These are phyloP conservation scores for Enteromius anoplus DNA, from an alignment of 2,797 vertebrate species.

Conservation along the genomic window DNA sequence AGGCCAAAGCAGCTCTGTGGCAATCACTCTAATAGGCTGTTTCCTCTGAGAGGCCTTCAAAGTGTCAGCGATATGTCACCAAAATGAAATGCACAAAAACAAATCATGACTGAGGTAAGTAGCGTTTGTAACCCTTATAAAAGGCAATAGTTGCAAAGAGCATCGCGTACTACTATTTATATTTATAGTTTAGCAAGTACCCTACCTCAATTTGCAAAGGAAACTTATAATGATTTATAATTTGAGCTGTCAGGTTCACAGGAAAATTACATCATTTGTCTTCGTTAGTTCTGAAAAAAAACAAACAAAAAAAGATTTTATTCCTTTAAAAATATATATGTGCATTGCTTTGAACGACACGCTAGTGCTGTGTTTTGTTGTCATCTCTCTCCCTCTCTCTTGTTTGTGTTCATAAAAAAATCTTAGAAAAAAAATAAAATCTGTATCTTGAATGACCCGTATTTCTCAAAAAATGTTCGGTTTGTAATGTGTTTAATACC, in stretches of 20 bases:
- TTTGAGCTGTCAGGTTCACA: background rate
- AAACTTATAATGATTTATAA: background rate
- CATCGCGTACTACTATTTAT: too few relatives aligned
- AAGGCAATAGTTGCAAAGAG: background rate
- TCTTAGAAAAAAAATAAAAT: background rate
- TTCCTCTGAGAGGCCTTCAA: conserved; percentile 61
- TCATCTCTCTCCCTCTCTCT: background rate
- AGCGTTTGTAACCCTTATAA: background rate
- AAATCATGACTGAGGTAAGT: background rate
- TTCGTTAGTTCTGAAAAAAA: background rate
- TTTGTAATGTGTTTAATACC: too few relatives aligned
- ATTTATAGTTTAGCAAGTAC: too few relatives aligned
- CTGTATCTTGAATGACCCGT: too few relatives aligned
- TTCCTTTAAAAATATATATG: background rate
- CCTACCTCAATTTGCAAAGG: background rate
- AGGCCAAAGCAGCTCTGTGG: conserved; percentile 67
- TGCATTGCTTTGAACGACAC: background rate
- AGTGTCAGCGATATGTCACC: conserved; percentile 61
- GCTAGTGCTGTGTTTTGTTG: background rate
- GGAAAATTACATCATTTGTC: background rate
- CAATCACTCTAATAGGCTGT: conserved; percentile 75
- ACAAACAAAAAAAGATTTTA: background rate
- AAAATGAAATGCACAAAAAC: conserved; percentile 33
- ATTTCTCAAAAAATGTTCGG: background rate
- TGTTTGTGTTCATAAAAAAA: background rate